Percentiles rank a stretch among this genome's conserved stretches.
phyloP scores from a whole-genome alignment of 2,797 vertebrate genomes.

The Euthynnus affinis region DNA sequence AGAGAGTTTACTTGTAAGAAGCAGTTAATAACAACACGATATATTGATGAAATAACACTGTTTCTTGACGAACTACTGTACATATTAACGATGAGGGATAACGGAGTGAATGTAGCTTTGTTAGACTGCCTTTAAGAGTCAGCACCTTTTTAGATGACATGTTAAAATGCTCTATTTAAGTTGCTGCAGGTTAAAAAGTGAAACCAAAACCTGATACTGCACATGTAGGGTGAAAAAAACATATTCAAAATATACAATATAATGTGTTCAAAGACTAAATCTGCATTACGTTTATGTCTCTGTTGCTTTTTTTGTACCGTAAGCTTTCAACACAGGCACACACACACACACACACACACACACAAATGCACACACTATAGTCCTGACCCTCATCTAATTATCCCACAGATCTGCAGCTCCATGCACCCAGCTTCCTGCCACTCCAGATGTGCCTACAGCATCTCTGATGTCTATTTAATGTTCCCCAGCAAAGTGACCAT shows the following conservation, averaged over 20 bases:
- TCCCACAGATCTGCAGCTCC: conserved; percentile 72
- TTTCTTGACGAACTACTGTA: background rate
- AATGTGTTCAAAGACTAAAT: conserved; percentile 19
- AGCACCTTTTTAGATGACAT: background rate
- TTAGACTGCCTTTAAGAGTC: background rate
- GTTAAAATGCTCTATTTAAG: too few species aligned
- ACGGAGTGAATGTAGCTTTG: background rate
- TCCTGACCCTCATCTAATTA: conserved; percentile 68
- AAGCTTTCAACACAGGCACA: conserved; percentile 29
- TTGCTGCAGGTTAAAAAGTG: conserved; percentile 6
- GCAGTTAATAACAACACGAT: background rate
- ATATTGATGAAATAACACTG: background rate
- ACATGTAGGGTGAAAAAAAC: background rate
- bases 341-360: conserved; percentile 28
- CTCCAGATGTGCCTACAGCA: conserved; percentile 81
- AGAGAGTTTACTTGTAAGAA: conserved; percentile 21
- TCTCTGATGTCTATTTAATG: conserved; percentile 83
- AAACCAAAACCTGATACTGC: background rate
- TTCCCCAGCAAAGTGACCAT: conserved; percentile 77
- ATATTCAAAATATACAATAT: background rate
- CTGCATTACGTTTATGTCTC: conserved; percentile 4
- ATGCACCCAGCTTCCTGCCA: conserved; percentile 74
- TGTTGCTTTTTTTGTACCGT: conserved; percentile 8
- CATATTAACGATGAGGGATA: background rate
- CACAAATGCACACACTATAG: conserved; percentile 16